Evolutionary conservation across 2,888 invertebrate genomes (phyloP), one percentile per base, ranked within the genome.

Genomic region (Trachelus troglodyta): DNA sequence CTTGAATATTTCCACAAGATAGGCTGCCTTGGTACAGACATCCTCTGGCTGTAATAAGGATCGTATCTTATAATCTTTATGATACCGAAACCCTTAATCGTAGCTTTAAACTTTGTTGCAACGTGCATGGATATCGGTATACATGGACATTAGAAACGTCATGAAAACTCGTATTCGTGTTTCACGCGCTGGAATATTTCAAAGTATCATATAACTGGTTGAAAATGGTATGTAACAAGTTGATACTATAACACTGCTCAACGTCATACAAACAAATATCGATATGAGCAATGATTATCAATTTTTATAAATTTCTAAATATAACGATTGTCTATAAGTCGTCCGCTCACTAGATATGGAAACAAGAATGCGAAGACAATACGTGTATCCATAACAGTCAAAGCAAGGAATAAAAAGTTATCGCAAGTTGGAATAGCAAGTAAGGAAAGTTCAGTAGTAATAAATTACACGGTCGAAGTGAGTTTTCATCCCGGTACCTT

Each of bases 51-150:
- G 69, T 80, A 79, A 78, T 81, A 76, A 78, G 73, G 77, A 78
- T 80, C 84, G 79, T 84, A 84, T 84, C 83, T 77, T 75, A 30
- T 69, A 79, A 84, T 84, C 84, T 84, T 84, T 84, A 84, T 78
- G 84, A 84, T 77, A 33, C 56, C 23, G 23, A 56, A 56, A 56
- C 56, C 56, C 56, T 56, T 56, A 56, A 56, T 56, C 23, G 56
- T 56, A 56, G 56, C 56, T 56, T 56, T 56, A 23, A 56, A 56
- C 56, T 56, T 56, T 23, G 56, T 56, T 56, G 56, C 56, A 6
- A 56, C 23, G 23, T 56, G 23, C 56, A 15, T 56, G 9, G 9
- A 23, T 56, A 56, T 56, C 23, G 23, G 56, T 15, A 56, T 56
- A 23, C 56, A 56, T 56, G 56, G 56, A 23, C 56, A 56, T 56